phyloP scores from a whole-genome alignment of 2,113 vertebrate species.

The Choloepus hoffmanni region DNA sequence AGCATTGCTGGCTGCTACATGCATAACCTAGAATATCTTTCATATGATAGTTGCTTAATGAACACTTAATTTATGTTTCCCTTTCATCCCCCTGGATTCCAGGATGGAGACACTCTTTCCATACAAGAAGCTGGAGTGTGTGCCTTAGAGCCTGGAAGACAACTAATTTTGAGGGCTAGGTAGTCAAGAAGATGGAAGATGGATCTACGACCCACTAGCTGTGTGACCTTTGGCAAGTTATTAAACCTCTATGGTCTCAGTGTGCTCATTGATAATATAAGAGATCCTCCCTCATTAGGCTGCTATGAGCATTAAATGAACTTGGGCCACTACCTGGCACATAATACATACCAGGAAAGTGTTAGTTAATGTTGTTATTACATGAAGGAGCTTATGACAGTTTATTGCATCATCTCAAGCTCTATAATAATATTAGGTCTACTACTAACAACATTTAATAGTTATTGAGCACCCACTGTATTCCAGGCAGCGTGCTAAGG shows the following conservation, averaged over 20 bases:
- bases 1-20: fast-evolving
- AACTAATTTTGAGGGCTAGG: neutral
- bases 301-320: neutral
- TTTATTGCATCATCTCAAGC: neutral
- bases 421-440: neutral
- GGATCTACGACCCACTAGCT: neutral
- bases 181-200: neutral
- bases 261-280: neutral
- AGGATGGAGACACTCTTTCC: neutral
- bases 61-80: fast-evolving
- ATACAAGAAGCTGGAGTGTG: neutral
- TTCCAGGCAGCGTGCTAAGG: neutral
- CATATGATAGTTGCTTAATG: fast-evolving
- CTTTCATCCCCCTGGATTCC: neutral
- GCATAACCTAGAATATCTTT: fast-evolving
- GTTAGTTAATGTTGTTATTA: neutral
- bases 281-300: neutral
- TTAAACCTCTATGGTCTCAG: neutral
- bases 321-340: fast-evolving
- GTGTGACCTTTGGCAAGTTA: neutral
- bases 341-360: neutral
- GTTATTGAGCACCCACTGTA: neutral
- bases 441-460: no score
- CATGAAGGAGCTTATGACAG: neutral
- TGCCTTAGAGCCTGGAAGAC: neutral